Conservation (phyloP, 2,888 invertebrate genomes). For the Macropis europaea region DNA sequence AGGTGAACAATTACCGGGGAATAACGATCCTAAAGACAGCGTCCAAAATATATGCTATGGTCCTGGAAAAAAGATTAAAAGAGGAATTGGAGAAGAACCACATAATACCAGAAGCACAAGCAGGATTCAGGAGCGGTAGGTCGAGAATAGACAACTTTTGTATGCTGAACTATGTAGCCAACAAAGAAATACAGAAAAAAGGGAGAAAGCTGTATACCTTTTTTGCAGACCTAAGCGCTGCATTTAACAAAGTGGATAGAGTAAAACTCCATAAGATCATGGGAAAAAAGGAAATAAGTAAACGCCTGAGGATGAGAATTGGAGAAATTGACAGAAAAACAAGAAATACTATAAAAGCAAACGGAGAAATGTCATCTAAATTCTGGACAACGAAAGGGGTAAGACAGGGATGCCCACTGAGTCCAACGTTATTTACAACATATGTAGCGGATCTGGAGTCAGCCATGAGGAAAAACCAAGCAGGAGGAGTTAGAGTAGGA, state of each 20-base stretch:
- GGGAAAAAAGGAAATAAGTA: not conserved
- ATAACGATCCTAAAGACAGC: not conserved
- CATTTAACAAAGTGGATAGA: not conserved
- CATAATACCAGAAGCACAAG: not conserved
- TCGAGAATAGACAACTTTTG: not conserved
- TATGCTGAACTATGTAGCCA: not conserved
- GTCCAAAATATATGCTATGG: conserved; percentile 1
- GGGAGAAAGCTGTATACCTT: not conserved
- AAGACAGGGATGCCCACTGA: not conserved
- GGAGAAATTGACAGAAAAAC: too few species aligned
- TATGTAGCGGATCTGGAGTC: too few species aligned
- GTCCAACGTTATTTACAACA: too few species aligned
- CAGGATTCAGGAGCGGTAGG: not conserved
- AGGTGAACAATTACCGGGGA: not conserved
- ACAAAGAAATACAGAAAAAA: not conserved
- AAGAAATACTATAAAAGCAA: too few species aligned
- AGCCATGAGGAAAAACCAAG: too few species aligned
- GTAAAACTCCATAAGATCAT: not conserved
- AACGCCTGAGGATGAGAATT: not conserved
- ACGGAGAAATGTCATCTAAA: not conserved
- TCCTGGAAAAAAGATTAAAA: not conserved
- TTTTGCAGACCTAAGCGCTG: not conserved
- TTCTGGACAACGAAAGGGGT: not conserved
- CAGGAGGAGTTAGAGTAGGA: too few species aligned
- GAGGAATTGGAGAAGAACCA: not conserved